Evolutionary conservation across 1,140 invertebrate genomes (phyloP).

Genomic region (Solenopsis fugax): DNA sequence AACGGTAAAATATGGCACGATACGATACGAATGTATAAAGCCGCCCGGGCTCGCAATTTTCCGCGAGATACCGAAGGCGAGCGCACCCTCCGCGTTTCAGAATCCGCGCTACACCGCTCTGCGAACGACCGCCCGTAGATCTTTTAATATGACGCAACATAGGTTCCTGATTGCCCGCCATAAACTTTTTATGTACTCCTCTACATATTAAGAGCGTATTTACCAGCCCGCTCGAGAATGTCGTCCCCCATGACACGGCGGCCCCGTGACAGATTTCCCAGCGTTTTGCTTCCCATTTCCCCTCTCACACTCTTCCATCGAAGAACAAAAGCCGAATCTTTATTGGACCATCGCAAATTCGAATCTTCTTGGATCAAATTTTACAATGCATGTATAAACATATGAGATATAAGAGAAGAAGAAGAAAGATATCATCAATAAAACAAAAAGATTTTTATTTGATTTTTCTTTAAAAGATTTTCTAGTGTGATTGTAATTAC

Average conservation of each 20-base stretch:
- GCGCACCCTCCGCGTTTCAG: neutral
- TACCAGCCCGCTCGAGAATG: conserved; percentile 36
- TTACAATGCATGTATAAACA: neutral
- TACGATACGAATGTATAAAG: conserved; percentile 62
- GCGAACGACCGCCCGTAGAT: conserved; percentile 67
- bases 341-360: neutral
- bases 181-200: conserved; percentile 75
- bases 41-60: conserved; percentile 56
- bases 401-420: neutral
- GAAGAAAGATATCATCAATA: neutral
- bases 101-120: conserved; percentile 32
- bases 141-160: conserved; percentile 75
- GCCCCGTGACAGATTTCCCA: conserved; percentile 22
- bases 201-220: conserved; percentile 68
- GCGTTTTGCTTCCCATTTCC: conserved; percentile 12
- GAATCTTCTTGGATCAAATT: neutral
- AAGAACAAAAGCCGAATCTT: neutral
- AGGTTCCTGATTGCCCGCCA: conserved; percentile 71
- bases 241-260: neutral
- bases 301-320: neutral
- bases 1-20: conserved; percentile 58
- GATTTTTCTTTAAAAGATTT: neutral
- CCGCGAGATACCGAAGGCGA: conserved; percentile 45
- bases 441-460: neutral
- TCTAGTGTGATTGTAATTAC: neutral